These are phyloP conservation scores for Phaonia tiefii DNA, from an alignment of 2,888 invertebrate genomes.

Conservation along the genomic window DNA sequence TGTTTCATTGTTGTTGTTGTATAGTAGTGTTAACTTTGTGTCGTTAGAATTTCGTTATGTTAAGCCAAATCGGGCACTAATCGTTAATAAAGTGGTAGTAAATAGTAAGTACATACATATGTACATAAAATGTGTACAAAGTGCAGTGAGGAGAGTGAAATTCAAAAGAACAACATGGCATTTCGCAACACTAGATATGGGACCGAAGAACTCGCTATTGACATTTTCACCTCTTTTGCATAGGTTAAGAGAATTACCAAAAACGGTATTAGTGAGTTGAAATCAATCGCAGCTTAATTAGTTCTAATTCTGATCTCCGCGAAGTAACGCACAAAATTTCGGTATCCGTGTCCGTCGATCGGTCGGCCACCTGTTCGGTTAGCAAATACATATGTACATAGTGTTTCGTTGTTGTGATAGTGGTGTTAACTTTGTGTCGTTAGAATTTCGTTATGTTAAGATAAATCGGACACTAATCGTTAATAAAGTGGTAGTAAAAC, in stretches of 20 bases:
- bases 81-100: background rate
- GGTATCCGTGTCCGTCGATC: background rate
- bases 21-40: too few species aligned
- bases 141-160: too few species aligned
- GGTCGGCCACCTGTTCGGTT: too few species aligned
- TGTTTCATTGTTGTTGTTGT: too few species aligned
- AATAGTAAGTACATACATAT: background rate
- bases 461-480: background rate
- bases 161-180: too few species aligned
- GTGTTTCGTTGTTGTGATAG: too few species aligned
- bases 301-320: slow-evolving; percentile 51
- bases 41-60: too few species aligned
- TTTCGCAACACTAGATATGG: background rate
- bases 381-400: too few species aligned
- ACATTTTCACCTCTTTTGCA: slow-evolving; percentile 7
- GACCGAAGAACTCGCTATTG: background rate
- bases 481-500: background rate
- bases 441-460: too few species aligned
- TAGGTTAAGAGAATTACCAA: too few species aligned
- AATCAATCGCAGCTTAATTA: slow-evolving; percentile 47
- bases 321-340: slow-evolving; percentile 21
- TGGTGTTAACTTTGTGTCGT: too few species aligned
- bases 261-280: slow-evolving; percentile 13
- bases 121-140: background rate
- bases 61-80: background rate